These are phyloP conservation scores for Philotrypesis tridentata DNA, from an alignment of 1,140 invertebrate genomes.

Conservation along the genomic window DNA sequence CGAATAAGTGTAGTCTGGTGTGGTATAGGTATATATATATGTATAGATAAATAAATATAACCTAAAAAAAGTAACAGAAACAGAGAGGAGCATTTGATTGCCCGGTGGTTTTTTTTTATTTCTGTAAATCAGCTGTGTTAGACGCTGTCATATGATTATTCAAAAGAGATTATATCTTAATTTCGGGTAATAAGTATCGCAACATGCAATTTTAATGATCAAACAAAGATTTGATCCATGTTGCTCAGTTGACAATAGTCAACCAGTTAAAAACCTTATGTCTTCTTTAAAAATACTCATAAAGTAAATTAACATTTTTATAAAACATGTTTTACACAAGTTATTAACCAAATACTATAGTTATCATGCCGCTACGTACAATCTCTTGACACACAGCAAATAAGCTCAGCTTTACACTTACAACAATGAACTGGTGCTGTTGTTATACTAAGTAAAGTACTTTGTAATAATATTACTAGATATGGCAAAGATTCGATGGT, in stretches of 20 bases:
- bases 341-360: neutral
- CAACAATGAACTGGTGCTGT: slow-evolving; percentile 8
- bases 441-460: neutral
- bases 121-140: neutral
- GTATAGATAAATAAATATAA: slow-evolving; percentile 13
- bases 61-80: neutral
- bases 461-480: slow-evolving; percentile 29
- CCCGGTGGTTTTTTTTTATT: neutral
- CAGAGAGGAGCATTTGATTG: neutral
- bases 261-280: neutral
- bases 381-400: neutral
- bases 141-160: neutral
- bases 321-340: neutral
- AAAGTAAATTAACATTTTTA: neutral
- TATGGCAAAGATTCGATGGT: slow-evolving; percentile 62
- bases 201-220: neutral
- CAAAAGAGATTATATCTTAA: neutral
- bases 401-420: neutral
- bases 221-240: too few species aligned
- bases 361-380: neutral
- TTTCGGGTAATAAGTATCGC: neutral
- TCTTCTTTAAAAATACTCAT: neutral
- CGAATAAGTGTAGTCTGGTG: neutral
- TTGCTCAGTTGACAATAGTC: too few species aligned
- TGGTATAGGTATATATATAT: too few species aligned